Conservation (phyloP, 2,888 invertebrate species). For the Cephus sareptanus region DNA sequence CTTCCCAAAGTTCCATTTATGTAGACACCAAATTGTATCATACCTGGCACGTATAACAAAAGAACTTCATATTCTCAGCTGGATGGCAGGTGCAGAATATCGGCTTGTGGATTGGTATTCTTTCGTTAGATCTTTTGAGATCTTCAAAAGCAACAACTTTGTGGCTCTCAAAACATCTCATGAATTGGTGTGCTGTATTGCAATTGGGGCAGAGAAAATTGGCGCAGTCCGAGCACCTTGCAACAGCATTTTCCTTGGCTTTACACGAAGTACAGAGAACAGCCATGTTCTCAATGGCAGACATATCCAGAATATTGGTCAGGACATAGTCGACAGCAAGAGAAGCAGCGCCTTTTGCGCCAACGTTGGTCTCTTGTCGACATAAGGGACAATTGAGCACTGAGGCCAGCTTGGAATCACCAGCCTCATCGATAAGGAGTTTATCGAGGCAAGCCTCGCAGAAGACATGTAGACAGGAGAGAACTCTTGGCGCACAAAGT, state of each 20-base stretch:
- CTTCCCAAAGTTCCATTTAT: neutral
- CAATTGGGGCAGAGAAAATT: slow-evolving; percentile 94
- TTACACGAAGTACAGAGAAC: slow-evolving; percentile 92
- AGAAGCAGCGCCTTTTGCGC: slow-evolving; percentile 80
- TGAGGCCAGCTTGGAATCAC: slow-evolving; percentile 75
- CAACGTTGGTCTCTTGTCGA: slow-evolving; percentile 85
- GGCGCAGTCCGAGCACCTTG: slow-evolving; percentile 94
- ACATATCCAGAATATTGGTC: slow-evolving; percentile 85
- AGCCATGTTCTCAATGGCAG: slow-evolving; percentile 78
- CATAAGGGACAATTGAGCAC: slow-evolving; percentile 83
- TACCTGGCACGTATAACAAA: slow-evolving; percentile 85
- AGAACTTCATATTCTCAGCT: slow-evolving; percentile 87
- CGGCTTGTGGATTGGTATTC: slow-evolving; percentile 88
- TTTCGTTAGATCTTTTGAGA: slow-evolving; percentile 81
- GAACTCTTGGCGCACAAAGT: slow-evolving; percentile 84
- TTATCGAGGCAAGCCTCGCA: slow-evolving; percentile 92
- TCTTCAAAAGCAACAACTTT: slow-evolving; percentile 91
- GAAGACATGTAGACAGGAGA: slow-evolving; percentile 95
- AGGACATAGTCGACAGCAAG: slow-evolving; percentile 89
- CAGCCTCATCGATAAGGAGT: slow-evolving; percentile 78
- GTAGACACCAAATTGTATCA: neutral
- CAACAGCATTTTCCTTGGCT: slow-evolving; percentile 93
- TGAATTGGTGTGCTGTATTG: slow-evolving; percentile 94
- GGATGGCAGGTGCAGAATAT: slow-evolving; percentile 86
- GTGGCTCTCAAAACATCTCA: slow-evolving; percentile 97